phyloP scores from a whole-genome alignment of 2,888 invertebrate species.

The Dascillus cervinus region DNA sequence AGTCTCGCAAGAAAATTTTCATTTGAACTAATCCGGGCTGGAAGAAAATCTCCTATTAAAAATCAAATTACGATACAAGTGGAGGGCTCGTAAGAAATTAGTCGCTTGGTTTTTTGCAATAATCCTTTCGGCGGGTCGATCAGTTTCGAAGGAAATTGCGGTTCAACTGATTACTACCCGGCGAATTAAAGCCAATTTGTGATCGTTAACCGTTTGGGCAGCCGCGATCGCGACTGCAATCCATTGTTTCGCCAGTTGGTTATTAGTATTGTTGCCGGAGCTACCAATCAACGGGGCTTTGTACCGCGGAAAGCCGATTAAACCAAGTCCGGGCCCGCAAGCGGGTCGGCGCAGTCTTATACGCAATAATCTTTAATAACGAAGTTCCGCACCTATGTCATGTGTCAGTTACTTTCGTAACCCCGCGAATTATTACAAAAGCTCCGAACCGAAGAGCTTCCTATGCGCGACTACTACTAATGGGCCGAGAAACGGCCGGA shows the following conservation, averaged over 20 bases:
- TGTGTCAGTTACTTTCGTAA: neutral
- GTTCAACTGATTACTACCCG: slow-evolving; percentile 2
- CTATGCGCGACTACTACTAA: too few relatives aligned
- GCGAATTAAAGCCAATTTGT: neutral
- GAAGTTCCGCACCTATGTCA: neutral
- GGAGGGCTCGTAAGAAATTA: slow-evolving; percentile 3
- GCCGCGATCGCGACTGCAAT: slow-evolving; percentile 17
- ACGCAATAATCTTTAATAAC: slow-evolving; percentile 13
- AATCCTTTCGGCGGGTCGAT: slow-evolving; percentile 7
- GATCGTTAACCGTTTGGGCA: slow-evolving; percentile 2
- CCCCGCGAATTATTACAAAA: too few relatives aligned
- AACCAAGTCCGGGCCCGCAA: slow-evolving; percentile 9
- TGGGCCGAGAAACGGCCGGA: too few relatives aligned
- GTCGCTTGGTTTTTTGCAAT: slow-evolving; percentile 3
- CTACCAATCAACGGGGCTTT: slow-evolving; percentile 15
- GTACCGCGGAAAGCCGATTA: slow-evolving; percentile 18
- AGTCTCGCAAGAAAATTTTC: too few relatives aligned
- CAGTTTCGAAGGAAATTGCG: slow-evolving; percentile 1
- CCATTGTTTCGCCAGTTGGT: slow-evolving; percentile 15
- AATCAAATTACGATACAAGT: slow-evolving; percentile 1
- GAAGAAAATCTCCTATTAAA: too few relatives aligned
- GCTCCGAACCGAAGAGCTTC: too few relatives aligned
- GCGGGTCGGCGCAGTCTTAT: slow-evolving; percentile 9
- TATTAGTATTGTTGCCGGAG: slow-evolving; percentile 19
- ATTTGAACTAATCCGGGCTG: too few relatives aligned